A percentile compares a stretch with the other conserved stretches of the same genome.
Conservation (phyloP, 2,888 invertebrate species). For the Erannis defoliaria region DNA sequence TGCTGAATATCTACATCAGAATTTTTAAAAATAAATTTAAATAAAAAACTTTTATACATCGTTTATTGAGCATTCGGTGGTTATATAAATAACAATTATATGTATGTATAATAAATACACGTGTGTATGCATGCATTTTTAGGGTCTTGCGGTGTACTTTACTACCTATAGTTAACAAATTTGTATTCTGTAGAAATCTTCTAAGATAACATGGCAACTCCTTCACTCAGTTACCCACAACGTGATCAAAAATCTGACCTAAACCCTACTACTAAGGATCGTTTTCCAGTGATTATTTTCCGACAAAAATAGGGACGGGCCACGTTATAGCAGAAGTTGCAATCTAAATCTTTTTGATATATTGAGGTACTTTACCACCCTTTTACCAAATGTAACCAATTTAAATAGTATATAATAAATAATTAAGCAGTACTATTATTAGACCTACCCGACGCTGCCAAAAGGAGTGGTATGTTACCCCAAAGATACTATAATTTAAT, state of each 20-base stretch:
- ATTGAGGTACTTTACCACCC: conserved; percentile 29
- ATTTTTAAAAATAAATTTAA: conserved; percentile 41
- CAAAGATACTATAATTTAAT: neutral
- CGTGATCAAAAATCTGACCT: neutral
- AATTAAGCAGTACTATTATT: conserved; percentile 4
- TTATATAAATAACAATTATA: conserved; percentile 33
- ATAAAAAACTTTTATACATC: conserved; percentile 47
- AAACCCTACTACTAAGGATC: neutral
- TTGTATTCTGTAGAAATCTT: neutral
- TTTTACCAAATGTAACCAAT: conserved; percentile 3
- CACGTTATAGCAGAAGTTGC: neutral
- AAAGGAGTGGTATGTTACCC: conserved; percentile 22
- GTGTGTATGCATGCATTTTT: conserved; percentile 36
- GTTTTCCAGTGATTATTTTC: neutral
- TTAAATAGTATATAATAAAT: conserved; percentile 1
- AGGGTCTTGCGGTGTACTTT: conserved; percentile 35
- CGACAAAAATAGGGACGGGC: neutral
- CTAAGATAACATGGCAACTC: conserved; percentile 6
- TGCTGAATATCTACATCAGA: conserved; percentile 41
- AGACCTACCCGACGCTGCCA: neutral
- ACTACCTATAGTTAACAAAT: conserved; percentile 10
- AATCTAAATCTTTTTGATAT: neutral
- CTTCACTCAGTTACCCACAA: neutral
- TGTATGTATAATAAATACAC: conserved; percentile 24
- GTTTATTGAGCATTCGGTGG: conserved; percentile 62